A percentile compares a stretch with the other conserved stretches of the same genome.
Conservation (phyloP, 2,113 vertebrate species). For the Hystrix brachyura region DNA sequence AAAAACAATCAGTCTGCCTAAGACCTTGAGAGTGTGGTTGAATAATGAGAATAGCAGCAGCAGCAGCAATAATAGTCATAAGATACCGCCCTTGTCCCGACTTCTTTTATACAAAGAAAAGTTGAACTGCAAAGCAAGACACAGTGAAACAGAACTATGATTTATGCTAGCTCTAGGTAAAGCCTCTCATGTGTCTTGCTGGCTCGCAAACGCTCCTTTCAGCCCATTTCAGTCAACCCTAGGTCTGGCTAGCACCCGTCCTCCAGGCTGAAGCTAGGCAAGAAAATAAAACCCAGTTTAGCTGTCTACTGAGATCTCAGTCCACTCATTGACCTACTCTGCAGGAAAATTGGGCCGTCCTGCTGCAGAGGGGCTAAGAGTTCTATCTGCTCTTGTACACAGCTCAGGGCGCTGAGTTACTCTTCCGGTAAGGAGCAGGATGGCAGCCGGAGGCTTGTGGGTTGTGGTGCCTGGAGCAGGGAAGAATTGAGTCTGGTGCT, state of each 20-base stretch:
- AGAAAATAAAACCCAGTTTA: not conserved
- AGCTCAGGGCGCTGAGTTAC: not conserved
- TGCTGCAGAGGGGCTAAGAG: not conserved
- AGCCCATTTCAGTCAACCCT: not conserved
- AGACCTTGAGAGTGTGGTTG: not conserved
- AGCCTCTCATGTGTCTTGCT: not conserved
- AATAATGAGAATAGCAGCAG: not conserved
- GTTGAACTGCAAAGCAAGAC: not conserved
- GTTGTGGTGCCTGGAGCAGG: not conserved
- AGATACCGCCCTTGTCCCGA: rapidly evolving
- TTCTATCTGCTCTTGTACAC: rapidly evolving
- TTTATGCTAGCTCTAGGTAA: not conserved
- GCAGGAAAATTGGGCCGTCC: not conserved
- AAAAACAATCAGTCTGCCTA: not conserved
- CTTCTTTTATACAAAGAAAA: not conserved
- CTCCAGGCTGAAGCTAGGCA: not conserved
- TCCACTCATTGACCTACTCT: not conserved
- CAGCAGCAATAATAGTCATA: not conserved
- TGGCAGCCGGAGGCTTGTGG: not conserved
- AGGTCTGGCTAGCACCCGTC: not conserved
- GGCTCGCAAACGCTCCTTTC: not conserved
- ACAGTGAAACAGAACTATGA: not conserved
- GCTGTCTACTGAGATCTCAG: not conserved
- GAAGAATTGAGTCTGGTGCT: not conserved
- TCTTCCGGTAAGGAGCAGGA: not conserved